Conservation (phyloP, 2,888 invertebrate genomes). For the Prionchulus punctatus region DNA sequence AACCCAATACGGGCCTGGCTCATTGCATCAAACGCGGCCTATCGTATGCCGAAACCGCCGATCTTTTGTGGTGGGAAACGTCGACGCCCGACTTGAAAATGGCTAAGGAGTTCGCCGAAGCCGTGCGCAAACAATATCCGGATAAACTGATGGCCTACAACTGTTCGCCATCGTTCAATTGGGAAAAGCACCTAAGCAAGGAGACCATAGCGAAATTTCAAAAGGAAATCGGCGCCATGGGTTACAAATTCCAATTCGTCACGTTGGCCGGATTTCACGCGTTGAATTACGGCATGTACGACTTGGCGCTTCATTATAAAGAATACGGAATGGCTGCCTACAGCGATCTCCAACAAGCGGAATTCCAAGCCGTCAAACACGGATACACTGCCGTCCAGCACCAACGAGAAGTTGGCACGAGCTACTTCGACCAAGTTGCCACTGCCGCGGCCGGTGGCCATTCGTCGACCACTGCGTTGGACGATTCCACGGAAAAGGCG, state of each 20-base stretch:
- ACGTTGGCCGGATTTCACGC: constrained; percentile 35
- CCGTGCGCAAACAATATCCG: constrained; percentile 21
- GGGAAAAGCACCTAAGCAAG: constrained; percentile 31
- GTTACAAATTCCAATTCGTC: constrained; percentile 36
- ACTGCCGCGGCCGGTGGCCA: constrained; percentile 24
- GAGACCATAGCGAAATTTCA: constrained; percentile 32
- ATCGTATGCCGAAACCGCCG: constrained; percentile 28
- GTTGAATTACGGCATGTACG: constrained; percentile 32
- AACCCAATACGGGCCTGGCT: constrained; percentile 20
- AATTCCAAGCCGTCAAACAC: constrained; percentile 29
- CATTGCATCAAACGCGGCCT: constrained; percentile 32
- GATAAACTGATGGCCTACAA: constrained; percentile 29
- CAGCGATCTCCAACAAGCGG: constrained; percentile 31
- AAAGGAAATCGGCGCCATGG: constrained; percentile 31
- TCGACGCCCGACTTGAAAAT: constrained; percentile 30
- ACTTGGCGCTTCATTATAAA: constrained; percentile 31
- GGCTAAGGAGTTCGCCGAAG: constrained; percentile 31
- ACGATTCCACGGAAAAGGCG: constrained; percentile 32
- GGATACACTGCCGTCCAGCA: constrained; percentile 35
- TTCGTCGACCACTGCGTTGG: constrained; percentile 24
- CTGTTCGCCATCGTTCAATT: constrained; percentile 33
- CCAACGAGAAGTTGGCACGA: constrained; percentile 35
- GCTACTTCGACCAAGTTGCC: constrained; percentile 33
- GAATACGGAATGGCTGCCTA: constrained; percentile 31
- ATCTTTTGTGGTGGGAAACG: constrained; percentile 35